Evolutionary conservation across 2,888 invertebrate genomes (phyloP), one percentile per base, ranked within the genome.

Genomic region (Crossocerus cetratus): DNA sequence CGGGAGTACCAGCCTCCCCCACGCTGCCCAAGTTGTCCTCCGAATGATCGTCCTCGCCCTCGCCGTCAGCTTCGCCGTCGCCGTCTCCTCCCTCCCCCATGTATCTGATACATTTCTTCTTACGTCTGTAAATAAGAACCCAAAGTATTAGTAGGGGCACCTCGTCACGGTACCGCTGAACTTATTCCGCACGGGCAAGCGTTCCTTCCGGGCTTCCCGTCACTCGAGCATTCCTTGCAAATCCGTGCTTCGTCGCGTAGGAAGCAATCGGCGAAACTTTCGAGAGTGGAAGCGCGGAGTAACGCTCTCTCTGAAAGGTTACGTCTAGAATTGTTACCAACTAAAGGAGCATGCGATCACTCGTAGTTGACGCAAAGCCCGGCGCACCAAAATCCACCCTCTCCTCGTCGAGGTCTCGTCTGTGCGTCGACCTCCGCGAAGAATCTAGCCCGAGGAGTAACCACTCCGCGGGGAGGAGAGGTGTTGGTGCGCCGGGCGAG

Each of bases 51-150:
- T 92, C 89, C 65, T 90, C 93, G 81, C 92, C 92, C 83, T 92
- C 93, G 79, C 92, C 93, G 86, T 93, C 94, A 79, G 92, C 91
- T 84, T 93, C 94, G 72, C 91, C 92, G 85, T 93, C 91, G 90
- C 93, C 91, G 90, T 94, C 91, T 91, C 94, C 92, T 91, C 93
- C 92, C 84, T 95, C 94, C 92, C 97, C 97, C 95, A 97, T 95
- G 93, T 98, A 98, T 85, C 98, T 96, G 89, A 98, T 96, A 93
- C 98, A 98, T 92, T 98, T 98, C 92, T 98, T 98, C 94, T 98
- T 98, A 93, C 98, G 97, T 93, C 97, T 98, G 93, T 3, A 93
- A 93, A 83, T 61, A 86, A 78, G 54, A 32, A 42, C 0, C 32
- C 13, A 4, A 2, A 14, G 58, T 55, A 74, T 81, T 74, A 81